Percentiles rank a stretch among this genome's conserved stretches.
Conservation (phyloP, 2,888 invertebrate genomes). For the Serripes groenlandicus region DNA sequence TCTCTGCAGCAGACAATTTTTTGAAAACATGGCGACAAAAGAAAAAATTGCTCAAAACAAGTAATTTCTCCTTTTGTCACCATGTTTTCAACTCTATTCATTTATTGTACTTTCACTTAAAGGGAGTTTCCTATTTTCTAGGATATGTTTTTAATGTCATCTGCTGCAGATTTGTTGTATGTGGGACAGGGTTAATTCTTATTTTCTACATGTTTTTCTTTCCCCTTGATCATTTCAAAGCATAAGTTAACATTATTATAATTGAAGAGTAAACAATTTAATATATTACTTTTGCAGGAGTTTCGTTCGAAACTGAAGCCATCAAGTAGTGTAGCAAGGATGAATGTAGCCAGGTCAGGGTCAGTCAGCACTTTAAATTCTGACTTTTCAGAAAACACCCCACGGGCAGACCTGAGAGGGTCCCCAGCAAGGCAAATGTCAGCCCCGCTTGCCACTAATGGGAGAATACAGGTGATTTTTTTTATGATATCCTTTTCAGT, state of each 20-base stretch:
- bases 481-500: no score
- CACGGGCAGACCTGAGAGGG: conserved; percentile 50
- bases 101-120: no score
- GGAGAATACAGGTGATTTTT: conserved; percentile 42
- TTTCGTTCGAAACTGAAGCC: conserved; percentile 79
- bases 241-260: no score
- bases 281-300: conserved; percentile 72
- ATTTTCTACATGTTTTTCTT: not conserved
- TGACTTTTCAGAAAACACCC: conserved; percentile 57
- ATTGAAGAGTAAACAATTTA: no score
- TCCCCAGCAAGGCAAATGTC: conserved; percentile 55
- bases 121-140: not conserved
- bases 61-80: not conserved
- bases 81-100: not conserved
- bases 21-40: not conserved
- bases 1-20: not conserved
- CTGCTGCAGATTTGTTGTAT: not conserved
- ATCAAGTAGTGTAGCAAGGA: conserved; percentile 70
- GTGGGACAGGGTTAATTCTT: not conserved
- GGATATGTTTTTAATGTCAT: no score
- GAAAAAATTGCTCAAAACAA: not conserved
- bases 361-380: conserved; percentile 77
- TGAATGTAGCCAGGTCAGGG: conserved; percentile 77
- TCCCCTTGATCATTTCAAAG: not conserved
- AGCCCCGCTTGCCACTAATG: conserved; percentile 50